These are phyloP conservation scores for Tor tambroides DNA, from an alignment of 2,113 vertebrate genomes.

Conservation along the genomic window DNA sequence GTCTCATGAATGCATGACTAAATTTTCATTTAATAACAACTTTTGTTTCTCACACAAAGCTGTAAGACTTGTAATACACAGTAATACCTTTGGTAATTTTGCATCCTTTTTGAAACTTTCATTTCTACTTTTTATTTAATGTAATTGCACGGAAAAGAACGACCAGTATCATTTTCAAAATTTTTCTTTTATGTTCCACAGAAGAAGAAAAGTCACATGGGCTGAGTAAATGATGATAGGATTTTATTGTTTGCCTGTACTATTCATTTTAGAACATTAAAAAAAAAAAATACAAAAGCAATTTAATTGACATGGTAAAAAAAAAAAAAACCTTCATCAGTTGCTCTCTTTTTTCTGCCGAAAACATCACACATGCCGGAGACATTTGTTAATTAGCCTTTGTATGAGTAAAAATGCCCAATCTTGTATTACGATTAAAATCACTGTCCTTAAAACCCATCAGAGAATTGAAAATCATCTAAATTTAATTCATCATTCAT, in stretches of 20 bases:
- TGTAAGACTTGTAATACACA: background rate
- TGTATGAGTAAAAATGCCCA: background rate
- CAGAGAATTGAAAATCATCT: background rate
- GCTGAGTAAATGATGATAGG: background rate
- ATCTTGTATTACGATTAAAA: background rate
- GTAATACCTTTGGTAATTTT: background rate
- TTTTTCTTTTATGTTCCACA: background rate
- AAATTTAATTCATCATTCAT: conserved; percentile 20
- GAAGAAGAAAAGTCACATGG: background rate
- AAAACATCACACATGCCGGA: background rate
- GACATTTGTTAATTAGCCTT: conserved; percentile 24
- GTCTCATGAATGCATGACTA: background rate
- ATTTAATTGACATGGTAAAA: background rate
- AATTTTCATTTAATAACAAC: background rate
- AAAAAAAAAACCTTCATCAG: background rate
- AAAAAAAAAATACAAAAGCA: background rate
- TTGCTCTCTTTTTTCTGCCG: background rate
- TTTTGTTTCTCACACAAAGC: background rate
- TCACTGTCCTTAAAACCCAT: background rate
- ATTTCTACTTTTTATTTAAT: background rate
- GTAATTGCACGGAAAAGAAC: background rate
- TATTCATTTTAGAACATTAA: background rate
- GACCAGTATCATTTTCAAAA: too few relatives aligned
- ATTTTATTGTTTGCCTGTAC: background rate
- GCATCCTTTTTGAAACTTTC: background rate